Conservation (phyloP, 2,888 invertebrate genomes). For the Coelogynopora nodosa region DNA sequence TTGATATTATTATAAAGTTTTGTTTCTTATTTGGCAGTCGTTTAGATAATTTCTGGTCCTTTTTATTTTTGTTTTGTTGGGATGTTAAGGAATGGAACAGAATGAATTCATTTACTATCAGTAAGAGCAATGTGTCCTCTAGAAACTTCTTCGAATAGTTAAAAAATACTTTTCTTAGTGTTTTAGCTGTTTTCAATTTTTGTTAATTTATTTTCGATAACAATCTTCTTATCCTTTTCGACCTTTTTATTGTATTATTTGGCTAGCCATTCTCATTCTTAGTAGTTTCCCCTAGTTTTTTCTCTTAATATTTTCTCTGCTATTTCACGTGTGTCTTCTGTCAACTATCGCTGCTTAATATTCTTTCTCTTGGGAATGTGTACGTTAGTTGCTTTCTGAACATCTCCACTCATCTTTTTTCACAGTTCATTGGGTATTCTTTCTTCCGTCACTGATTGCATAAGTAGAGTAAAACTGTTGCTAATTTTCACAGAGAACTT, state of each 20-base stretch:
- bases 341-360: neutral
- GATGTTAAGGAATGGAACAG: too few relatives aligned
- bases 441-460: neutral
- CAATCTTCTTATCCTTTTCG: neutral
- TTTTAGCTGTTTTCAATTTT: neutral
- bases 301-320: neutral
- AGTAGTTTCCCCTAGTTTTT: neutral
- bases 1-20: too few relatives aligned
- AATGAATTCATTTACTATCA: too few relatives aligned
- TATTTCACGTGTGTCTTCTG: neutral
- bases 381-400: neutral
- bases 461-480: neutral
- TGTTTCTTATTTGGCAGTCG: too few relatives aligned
- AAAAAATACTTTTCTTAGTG: neutral
- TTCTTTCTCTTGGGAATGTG: neutral
- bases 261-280: neutral
- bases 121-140: neutral
- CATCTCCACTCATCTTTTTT: neutral
- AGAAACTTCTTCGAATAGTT: too few relatives aligned
- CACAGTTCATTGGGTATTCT: neutral
- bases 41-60: too few relatives aligned
- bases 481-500: neutral
- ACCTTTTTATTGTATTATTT: neutral
- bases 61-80: too few relatives aligned
- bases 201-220: neutral